A percentile compares a stretch with the other conserved stretches of the same genome.
Evolutionary conservation across 2,113 vertebrate genomes (phyloP).

Genomic region (Equus quagga): DNA sequence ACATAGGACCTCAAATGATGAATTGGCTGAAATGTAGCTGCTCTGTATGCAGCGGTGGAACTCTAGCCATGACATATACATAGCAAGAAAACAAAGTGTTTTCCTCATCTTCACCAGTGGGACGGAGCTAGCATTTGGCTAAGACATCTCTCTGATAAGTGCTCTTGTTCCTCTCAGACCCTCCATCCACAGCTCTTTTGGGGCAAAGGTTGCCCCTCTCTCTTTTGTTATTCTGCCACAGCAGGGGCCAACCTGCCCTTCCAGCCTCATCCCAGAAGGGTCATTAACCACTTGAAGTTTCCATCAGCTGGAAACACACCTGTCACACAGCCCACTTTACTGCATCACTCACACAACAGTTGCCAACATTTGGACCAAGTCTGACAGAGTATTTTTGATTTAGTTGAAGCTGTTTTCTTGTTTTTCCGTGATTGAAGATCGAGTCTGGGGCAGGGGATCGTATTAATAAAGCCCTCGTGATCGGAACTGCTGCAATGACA

Average conservation of each 20-base stretch:
- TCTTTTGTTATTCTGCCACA: not conserved
- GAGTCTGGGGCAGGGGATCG: constrained; percentile 45
- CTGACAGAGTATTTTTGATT: constrained; percentile 11
- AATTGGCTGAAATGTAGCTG: not conserved
- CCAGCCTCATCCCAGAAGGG: not conserved
- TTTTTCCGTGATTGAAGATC: constrained; percentile 64
- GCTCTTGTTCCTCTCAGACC: not conserved
- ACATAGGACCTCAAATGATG: not conserved
- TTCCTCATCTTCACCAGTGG: not conserved
- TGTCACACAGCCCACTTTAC: not conserved
- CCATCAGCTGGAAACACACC: not conserved
- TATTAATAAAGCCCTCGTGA: constrained; percentile 55
- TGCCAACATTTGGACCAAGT: not conserved
- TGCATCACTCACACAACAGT: not conserved
- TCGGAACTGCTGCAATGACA: not conserved
- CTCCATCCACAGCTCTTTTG: not conserved
- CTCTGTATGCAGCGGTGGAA: not conserved
- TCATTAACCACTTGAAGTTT: constrained; percentile 6
- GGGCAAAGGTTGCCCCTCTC: not conserved
- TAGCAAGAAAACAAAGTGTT: not conserved
- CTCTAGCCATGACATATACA: not conserved
- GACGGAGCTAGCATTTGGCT: not conserved
- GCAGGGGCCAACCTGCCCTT: not conserved
- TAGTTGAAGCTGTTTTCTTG: constrained; percentile 54
- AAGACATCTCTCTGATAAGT: not conserved